phyloP scores from a whole-genome alignment of 2,888 invertebrate species.

The Watsonalla cultraria region DNA sequence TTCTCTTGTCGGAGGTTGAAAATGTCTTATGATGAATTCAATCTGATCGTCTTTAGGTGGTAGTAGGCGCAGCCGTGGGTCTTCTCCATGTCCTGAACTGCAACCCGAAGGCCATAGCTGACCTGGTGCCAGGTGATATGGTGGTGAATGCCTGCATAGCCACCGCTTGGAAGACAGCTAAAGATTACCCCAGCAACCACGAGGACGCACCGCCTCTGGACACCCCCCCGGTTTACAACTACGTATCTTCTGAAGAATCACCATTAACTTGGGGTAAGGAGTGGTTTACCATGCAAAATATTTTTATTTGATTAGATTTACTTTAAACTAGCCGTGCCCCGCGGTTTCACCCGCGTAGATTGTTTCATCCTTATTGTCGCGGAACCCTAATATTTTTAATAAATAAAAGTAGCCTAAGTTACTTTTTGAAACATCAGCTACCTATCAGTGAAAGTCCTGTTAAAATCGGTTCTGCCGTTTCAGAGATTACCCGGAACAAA shows the following conservation, averaged over 20 bases:
- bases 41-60: slow-evolving; percentile 53
- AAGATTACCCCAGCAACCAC: slow-evolving; percentile 53
- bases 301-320: neutral
- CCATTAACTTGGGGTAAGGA: slow-evolving; percentile 86
- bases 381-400: too few species aligned
- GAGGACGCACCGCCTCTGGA: slow-evolving; percentile 56
- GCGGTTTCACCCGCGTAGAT: too few species aligned
- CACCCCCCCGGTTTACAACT: slow-evolving; percentile 84
- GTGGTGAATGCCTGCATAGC: slow-evolving; percentile 86
- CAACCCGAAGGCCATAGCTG: slow-evolving; percentile 80
- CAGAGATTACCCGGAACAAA: too few species aligned
- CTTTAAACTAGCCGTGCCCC: too few species aligned
- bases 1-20: too few species aligned
- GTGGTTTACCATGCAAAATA: neutral
- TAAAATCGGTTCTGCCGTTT: too few species aligned
- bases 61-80: slow-evolving; percentile 82
- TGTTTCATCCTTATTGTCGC: too few species aligned
- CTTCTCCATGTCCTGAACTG: slow-evolving; percentile 84
- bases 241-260: slow-evolving; percentile 87
- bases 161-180: slow-evolving; percentile 80
- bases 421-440: too few species aligned
- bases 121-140: slow-evolving; percentile 89
- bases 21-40: neutral
- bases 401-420: too few species aligned
- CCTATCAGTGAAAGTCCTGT: too few species aligned